Conservation (phyloP, 2,888 invertebrate genomes). For the Congeria kusceri region DNA sequence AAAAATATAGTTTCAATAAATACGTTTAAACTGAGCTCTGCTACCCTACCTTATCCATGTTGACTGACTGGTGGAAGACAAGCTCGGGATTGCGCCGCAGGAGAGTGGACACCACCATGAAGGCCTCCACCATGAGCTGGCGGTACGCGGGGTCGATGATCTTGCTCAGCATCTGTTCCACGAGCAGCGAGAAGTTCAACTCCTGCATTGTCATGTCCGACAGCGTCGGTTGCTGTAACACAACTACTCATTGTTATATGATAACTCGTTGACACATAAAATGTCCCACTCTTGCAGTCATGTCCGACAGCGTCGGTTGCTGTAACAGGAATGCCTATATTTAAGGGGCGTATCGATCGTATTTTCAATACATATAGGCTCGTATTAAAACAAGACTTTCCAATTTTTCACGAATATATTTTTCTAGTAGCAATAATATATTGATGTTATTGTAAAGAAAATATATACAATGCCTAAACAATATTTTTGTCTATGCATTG, state of each 20-base stretch:
- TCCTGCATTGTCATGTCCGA: slow-evolving; percentile 99
- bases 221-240: slow-evolving; percentile 91
- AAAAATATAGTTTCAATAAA: too few species aligned
- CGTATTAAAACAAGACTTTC: too few species aligned
- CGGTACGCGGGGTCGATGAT: slow-evolving; percentile 90
- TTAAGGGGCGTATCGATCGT: too few species aligned
- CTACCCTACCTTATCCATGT: slow-evolving; percentile 92
- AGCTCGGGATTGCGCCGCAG: slow-evolving; percentile 97
- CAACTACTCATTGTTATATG: slow-evolving; percentile 93
- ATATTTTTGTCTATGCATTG: too few species aligned
- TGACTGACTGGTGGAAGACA: slow-evolving; percentile 92
- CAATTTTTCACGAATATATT: too few species aligned
- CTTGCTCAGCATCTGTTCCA: slow-evolving; percentile 92
- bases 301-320: slow-evolving; percentile 85
- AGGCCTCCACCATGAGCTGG: slow-evolving; percentile 89
- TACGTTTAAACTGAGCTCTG: too few species aligned
- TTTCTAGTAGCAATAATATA: too few species aligned
- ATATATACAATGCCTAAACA: too few species aligned
- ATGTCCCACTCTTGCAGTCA: too few species aligned
- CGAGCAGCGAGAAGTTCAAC: slow-evolving; percentile 96
- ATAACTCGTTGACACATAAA: too few species aligned
- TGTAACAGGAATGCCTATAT: slow-evolving; percentile 78
- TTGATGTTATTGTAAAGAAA: too few species aligned
- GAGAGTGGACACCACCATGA: slow-evolving; percentile 94
- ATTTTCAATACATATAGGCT: too few species aligned